A percentile compares a stretch with the other conserved stretches of the same genome.
phyloP scores from a whole-genome alignment of 2,797 vertebrate genomes.

The Semotilus atromaculatus region DNA sequence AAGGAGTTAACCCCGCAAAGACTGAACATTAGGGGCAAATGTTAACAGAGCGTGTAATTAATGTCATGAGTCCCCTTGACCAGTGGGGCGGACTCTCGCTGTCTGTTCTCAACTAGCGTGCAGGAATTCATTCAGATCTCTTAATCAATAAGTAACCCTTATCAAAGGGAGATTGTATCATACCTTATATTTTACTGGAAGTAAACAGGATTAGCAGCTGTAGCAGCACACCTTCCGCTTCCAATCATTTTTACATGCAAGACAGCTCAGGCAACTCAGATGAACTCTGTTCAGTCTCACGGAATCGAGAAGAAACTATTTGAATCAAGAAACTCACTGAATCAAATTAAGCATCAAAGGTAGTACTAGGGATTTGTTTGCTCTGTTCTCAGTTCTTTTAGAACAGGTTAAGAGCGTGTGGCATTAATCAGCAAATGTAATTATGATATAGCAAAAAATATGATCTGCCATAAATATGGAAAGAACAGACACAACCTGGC shows the following conservation, averaged over 20 bases:
- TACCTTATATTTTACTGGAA: constrained; percentile 20
- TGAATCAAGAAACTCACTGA: background rate
- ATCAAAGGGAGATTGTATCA: constrained; percentile 33
- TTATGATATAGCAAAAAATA: constrained; percentile 10
- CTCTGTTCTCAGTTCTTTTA: background rate
- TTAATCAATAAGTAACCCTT: constrained; percentile 35
- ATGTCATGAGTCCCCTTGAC: constrained; percentile 89
- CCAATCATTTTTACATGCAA: constrained; percentile 19
- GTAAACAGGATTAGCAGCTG: constrained; percentile 22
- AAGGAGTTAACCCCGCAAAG: constrained; percentile 77
- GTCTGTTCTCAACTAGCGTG: constrained; percentile 61
- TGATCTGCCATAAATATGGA: background rate
- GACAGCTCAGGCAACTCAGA: background rate
- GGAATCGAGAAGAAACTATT: background rate
- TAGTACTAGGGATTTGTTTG: background rate
- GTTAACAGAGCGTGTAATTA: constrained; percentile 98
- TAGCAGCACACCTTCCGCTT: background rate
- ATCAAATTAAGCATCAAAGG: constrained; percentile 7
- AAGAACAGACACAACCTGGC: constrained; percentile 1
- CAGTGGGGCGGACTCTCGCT: constrained; percentile 84
- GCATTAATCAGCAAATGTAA: background rate
- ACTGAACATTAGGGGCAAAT: constrained; percentile 81
- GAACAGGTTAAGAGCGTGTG: background rate
- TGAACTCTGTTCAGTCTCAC: background rate
- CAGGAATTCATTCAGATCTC: constrained; percentile 35